Base-by-base conservation (phyloP, 2,113 vertebrate genomes). In the Cinclus mexicanus region DNA sequence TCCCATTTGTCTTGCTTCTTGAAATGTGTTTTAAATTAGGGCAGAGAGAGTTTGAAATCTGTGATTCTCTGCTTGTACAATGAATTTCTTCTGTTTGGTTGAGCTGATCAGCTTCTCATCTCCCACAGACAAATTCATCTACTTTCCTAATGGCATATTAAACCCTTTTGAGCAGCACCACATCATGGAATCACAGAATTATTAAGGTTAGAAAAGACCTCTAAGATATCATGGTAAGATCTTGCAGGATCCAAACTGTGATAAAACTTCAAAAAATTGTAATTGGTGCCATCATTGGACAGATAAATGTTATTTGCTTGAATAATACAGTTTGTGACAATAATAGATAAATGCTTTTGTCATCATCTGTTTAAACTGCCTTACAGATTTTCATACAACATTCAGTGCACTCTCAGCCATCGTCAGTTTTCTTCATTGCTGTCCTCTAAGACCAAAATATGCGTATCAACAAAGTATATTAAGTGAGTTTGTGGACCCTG, bases 381-480 rank as follows among this genome's bases (percentile, higher is more conserved):
- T 49, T 69, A 26, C 26, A 59, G 83, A 64, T 71, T 86, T 81
- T 86, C 53, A 18, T 81, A n/a, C 16, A 56, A 9, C 20, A 35
- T 81, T 83, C 56, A 64, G 37, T 46, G 16, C 29, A 41, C 64
- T 87, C 80, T 92, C 37, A 84, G 41, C 16, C 18, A 0, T 83
- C 92, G 65, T 56, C 60, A 65, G 24, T 74, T 88, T 92, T 71
- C 23, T 74, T 83, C 35, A 22, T 37, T 64, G 33, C 23, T 78
- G n/a, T 86, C 90, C 83, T 77, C 92, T 53, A 93, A 75, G 79
- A 86, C 74, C 88, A 92, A 83, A 86, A 90, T 28, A 83, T 92
- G 26, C 0, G 2, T 75, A 89, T 76, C 79, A 85, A 52, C 42
- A 17, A 59, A 79, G 9, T 81, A 70, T 60, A 83, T 86, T 95